Evolutionary conservation across 2,888 invertebrate species (phyloP), one percentile per base, ranked within the genome.

Genomic region (Eulithis prunata): DNA sequence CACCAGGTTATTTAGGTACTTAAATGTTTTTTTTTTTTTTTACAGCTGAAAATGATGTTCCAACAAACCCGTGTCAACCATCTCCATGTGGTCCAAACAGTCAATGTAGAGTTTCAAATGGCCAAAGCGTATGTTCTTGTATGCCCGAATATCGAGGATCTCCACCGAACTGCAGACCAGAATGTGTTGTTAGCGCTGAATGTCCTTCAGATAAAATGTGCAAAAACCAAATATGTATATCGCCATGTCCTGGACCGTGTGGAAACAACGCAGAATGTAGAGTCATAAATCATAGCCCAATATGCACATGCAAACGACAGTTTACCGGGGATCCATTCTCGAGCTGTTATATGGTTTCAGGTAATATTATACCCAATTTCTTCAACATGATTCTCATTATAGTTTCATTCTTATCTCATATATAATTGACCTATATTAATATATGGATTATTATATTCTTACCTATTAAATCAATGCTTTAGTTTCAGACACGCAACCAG

Each of bases 221-320:
- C 80, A 88, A 95, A 59, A 95, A 95, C 79, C 94, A 95, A 76
- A 96, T 95, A 87, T 96, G 96, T 83, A 83, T 93, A 21, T 95
- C 96, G 75, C 96, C 96, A 54, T 97, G 96, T 73, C 94, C 95
- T 56, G 96, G 95, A 54, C 94, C 95, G 10, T 97, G 96, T 80
- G 96, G 96, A 45, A 88, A 94, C 69, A 95, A 95, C 79, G 93
- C 96, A 32, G 93, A 95, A 54, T 97, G 97, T 80, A 94, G 94
- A 85, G 96, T 96, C 0, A 94, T 95, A 57, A 96, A 96, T 82
- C 96, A 96, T 78, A 95, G 95, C 77, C 96, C 96, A 2, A 95
- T 96, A 75, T 96, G 96, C 77, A 94, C 94, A 68, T 96, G 96
- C 81, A 90, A 91, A 71, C 85, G 86, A 58, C 94, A 94, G 72